Evolutionary conservation across 1,140 invertebrate genomes (phyloP), one percentile per base, ranked within the genome.

Genomic region (Notospermus geniculatus): DNA sequence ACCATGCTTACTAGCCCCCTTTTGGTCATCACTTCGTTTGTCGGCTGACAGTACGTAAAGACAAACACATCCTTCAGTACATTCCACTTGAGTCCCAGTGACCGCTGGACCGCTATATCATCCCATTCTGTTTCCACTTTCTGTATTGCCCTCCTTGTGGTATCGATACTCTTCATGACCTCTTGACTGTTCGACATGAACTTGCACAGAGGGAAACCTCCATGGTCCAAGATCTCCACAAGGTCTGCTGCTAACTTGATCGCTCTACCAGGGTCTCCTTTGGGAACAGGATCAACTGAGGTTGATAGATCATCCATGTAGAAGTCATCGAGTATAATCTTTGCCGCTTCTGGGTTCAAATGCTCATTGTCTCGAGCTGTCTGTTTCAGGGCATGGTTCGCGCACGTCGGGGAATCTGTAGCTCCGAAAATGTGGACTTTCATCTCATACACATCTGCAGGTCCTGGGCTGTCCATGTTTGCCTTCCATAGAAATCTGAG

Each of bases 371-470:
- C 58, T 2, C 53, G 29, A 19, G 66, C 63, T 25, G 52, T 57
- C 29, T 62, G 22, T 36, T 56, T 61, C 25, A 71, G 50, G 25
- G 55, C 65, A 43, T 53, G 64, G 43, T 59, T 59, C 9, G 63
- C 54, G 53, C 57, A 63, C 29, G 57, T 59, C 23, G 68, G 68
- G 23, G 66, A 66, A 17, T 66, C 63, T 0, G 54, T 50, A 13
- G 61, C 58, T 2, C 66, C 66, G 46, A 68, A 70, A 50, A 66
- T 30, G 54, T 68, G 63, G n/a, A 68, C 66, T 5, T 17, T 60
- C 68, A 65, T 67, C 39, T 58, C 32, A 52, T 65, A 65, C 2
- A 59, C 62, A 7, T 23, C 25, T 7, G 58, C 53, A 28, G 62
- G n/a, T 30, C 27, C 27, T 15, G 50, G 17, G 15, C 62, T 2